phyloP scores from a whole-genome alignment of 2,888 invertebrate species.

The Rhaphigaster nebulosa region DNA sequence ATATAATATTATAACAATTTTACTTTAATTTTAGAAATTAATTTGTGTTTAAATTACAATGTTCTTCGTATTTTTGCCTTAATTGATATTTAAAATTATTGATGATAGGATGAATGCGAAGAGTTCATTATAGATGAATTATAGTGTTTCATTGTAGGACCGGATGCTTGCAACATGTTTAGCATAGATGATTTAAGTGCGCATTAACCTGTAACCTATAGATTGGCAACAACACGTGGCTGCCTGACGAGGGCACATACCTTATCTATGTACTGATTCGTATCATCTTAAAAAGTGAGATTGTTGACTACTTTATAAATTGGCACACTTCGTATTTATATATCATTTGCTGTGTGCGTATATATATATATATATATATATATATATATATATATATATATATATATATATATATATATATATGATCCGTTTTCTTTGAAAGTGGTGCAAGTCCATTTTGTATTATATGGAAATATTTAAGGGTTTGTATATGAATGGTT shows the following conservation, averaged over 20 bases:
- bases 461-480: too few species aligned
- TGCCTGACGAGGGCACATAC: background rate
- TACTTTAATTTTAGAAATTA: too few species aligned
- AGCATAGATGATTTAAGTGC: background rate
- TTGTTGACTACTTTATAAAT: background rate
- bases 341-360: too few species aligned
- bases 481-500: too few species aligned
- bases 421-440: too few species aligned
- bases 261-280: background rate
- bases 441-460: too few species aligned
- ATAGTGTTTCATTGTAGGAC: background rate
- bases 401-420: too few species aligned
- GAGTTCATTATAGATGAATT: background rate
- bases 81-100: background rate
- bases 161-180: background rate
- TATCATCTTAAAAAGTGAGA: background rate
- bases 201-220: conserved; percentile 15
- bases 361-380: too few species aligned
- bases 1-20: too few species aligned
- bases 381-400: too few species aligned
- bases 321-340: too few species aligned
- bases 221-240: background rate
- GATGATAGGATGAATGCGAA: background rate
- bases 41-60: background rate
- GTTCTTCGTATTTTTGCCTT: background rate